Conservation (phyloP, 2,113 vertebrate species). For the Micronycteris hirsuta region DNA sequence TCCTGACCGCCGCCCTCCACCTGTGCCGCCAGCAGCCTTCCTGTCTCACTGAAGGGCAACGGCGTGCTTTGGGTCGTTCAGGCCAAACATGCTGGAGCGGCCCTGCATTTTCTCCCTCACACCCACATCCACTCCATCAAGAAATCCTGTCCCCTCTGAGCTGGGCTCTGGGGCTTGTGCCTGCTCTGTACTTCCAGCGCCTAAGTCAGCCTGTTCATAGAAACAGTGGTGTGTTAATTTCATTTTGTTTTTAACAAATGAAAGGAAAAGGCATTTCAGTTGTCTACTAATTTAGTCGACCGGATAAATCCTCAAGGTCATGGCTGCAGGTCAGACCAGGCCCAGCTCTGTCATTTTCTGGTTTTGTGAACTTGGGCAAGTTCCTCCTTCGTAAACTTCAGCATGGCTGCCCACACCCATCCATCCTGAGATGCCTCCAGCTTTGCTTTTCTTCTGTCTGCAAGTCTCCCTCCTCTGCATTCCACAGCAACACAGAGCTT, state of each 20-base stretch:
- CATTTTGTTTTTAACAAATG: neutral
- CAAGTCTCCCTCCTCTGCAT: neutral
- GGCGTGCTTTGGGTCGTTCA: no score
- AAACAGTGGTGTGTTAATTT: neutral
- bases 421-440: neutral
- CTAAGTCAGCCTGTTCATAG: neutral
- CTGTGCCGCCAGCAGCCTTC: fast-evolving
- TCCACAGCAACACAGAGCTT: neutral
- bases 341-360: neutral
- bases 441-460: neutral
- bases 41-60: no score
- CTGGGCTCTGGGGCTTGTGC: no score
- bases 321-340: neutral
- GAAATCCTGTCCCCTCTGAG: neutral
- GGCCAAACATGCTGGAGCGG: neutral
- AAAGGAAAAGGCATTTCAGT: neutral
- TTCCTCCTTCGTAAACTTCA: neutral
- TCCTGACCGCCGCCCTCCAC: neutral
- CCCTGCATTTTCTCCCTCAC: neutral
- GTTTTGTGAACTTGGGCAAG: neutral
- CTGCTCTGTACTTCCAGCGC: neutral
- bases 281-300: neutral
- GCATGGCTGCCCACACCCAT: fast-evolving
- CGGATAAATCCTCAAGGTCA: neutral
- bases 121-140: neutral